Base-by-base conservation (phyloP, 2,113 vertebrate genomes). In the Cyprinodon variegatus region DNA sequence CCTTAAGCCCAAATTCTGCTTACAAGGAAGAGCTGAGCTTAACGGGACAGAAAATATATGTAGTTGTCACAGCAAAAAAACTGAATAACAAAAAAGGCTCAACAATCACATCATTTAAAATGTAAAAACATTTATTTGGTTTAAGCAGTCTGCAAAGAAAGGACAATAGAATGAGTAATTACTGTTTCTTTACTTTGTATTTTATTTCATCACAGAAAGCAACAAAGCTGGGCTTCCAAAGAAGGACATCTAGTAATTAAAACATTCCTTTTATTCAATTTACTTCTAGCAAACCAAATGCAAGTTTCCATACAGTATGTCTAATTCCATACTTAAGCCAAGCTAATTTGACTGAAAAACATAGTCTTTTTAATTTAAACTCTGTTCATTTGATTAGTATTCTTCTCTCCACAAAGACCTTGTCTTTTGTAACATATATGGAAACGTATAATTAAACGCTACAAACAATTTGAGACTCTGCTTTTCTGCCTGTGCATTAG, bases 1-100 rank as follows among this genome's bases (percentile, higher is more conserved):
- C 29, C 39, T 75, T 50, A 65, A 76, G 38, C 36, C 50, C 70
- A 77, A 11, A 41, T 53, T 66, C 11, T 11, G 14, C 13, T 41
- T 41, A 70, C 50, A 29, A 65, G 38, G 41, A 50, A 20, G 63
- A 36, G 17, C 50, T 57, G 17, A 57, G 8, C 17, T 57, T 57
- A 20, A 57, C 8, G 7, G 50, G 50, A 10, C 17, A 14, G 5
- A 45, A 41, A 41, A 41, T 41, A 9, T 41, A 41, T 45, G 43
- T n/a, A 41, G 40, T 45, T 10, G 40, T 29, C 10, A 45, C 10
- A 22, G 20, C 12, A 4, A n/a, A 29, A 29, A 29, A 29, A 29
- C 29, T 29, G 29, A 29, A 29, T 29, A 29, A 29, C 4, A 13
- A 4, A 66, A 45, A 39, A 29, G 11, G 15, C 3, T 61, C 60